Percentiles rank a stretch among this genome's conserved stretches.
Conservation (phyloP, 2,113 vertebrate species). For the Plecotus auritus region DNA sequence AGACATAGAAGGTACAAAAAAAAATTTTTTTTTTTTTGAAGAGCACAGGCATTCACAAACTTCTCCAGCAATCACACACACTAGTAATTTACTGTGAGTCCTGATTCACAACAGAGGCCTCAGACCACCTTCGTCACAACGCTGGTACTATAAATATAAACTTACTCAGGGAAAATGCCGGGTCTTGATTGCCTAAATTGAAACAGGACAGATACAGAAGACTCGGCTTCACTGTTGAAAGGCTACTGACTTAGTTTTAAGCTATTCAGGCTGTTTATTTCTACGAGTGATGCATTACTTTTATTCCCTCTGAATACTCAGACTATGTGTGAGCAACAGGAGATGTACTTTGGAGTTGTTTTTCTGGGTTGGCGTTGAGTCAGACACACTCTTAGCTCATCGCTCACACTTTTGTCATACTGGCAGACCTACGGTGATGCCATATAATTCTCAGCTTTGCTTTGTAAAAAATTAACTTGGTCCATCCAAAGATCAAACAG, state of each 20-base stretch:
- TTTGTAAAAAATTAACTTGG: slow-evolving; percentile 23
- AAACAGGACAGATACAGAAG: not conserved
- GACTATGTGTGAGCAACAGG: not conserved
- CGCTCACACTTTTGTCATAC: not conserved
- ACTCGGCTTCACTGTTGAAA: not conserved
- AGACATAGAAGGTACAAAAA: not conserved
- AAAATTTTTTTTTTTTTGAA: not conserved
- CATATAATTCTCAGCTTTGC: not conserved
- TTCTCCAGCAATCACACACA: not conserved
- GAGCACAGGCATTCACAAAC: not conserved
- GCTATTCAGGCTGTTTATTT: not conserved
- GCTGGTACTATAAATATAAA: not conserved
- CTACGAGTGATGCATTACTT: not conserved
- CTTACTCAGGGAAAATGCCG: not conserved
- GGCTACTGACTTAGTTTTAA: not conserved
- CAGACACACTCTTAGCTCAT: not conserved
- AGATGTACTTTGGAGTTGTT: not conserved
- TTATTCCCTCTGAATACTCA: not conserved
- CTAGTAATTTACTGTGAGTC: not conserved
- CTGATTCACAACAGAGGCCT: not conserved
- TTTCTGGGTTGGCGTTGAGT: not conserved
- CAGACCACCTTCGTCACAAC: not conserved
- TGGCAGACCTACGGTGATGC: not conserved
- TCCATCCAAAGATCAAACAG: slow-evolving; percentile 18
- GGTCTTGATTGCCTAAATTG: not conserved